Conservation (phyloP, 2,888 invertebrate genomes). For the Cosmia trapezina region DNA sequence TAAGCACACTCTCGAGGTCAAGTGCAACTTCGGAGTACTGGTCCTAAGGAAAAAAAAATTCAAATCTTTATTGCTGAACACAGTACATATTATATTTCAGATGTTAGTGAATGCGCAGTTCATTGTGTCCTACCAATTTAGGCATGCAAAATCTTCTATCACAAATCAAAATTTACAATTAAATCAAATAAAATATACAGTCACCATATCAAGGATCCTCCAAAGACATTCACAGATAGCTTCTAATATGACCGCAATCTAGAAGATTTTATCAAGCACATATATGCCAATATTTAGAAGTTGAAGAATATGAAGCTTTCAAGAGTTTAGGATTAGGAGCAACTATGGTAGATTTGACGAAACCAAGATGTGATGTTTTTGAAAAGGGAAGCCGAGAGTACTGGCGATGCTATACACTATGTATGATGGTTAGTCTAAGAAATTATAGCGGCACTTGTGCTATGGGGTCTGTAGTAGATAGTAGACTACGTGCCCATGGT, state of each 20-base stretch:
- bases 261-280: constrained; percentile 65
- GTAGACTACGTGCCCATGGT: constrained; percentile 80
- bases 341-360: constrained; percentile 58
- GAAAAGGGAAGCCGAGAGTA: constrained; percentile 59
- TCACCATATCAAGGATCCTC: too few relatives aligned
- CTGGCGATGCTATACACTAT: constrained; percentile 64
- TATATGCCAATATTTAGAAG: constrained; percentile 65
- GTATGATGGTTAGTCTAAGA: constrained; percentile 91
- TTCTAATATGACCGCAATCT: constrained; percentile 68
- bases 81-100: too few relatives aligned
- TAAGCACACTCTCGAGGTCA: constrained; percentile 69
- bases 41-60: too few relatives aligned
- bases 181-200: too few relatives aligned
- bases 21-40: constrained; percentile 65
- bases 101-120: too few relatives aligned
- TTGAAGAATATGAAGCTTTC: constrained; percentile 71
- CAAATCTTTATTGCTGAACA: too few relatives aligned
- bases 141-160: too few relatives aligned
- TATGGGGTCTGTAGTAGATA: constrained; percentile 94
- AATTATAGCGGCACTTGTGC: constrained; percentile 93
- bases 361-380: constrained; percentile 44
- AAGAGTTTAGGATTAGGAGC: constrained; percentile 61
- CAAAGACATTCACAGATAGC: constrained; percentile 62
- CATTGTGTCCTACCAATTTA: too few relatives aligned
- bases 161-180: too few relatives aligned